Base-by-base conservation (phyloP, 1,140 invertebrate genomes). In the Helicoverpa zea region DNA sequence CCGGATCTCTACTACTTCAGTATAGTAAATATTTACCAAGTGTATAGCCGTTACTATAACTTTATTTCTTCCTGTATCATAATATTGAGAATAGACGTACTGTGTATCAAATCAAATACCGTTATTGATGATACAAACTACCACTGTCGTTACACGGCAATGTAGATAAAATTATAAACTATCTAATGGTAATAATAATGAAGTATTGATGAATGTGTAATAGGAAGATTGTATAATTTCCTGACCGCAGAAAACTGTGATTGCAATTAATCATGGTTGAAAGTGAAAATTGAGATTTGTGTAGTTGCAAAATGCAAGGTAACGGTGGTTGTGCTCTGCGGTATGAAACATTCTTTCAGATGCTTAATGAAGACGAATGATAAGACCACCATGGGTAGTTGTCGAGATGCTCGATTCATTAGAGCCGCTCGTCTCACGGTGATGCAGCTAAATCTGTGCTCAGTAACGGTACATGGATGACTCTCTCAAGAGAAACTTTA, bases 11-110 rank as follows among this genome's bases (percentile, higher is more conserved):
- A 72, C 70, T 56, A 72, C 54, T 79, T 43, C 54, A 61, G 29
- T 79, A 61, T 59, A 72, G 56, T 59, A 72, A 79, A 79, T 79
- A 59, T 79, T 79, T 79, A 79, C 35, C 9, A 30, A 70, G 56
- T 61, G 23, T 23, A 72, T 72, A 59, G 35, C 23, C 18, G 23
- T 70, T 72, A 49, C 35, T 72, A 79, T 58, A 58, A 23, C 9
- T 72, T 59, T 72, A 68, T 61, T 61, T 49, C 66, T 79, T 72
- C 78, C 56, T 56, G 66, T 72, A 12, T 51, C 29, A 79, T 79
- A 68, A 72, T 49, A 61, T 73, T 73, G 52, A 58, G 30, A n/a
- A 58, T 72, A 14, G 14, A 72, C 35, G 30, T 43, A 35, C 61
- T 35, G 30, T 63, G 58, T 29, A n/a, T 64, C 30, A 16, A 43